These are phyloP conservation scores for Colossoma macropomum DNA, from an alignment of 2,113 vertebrate genomes.

Conservation along the genomic window DNA sequence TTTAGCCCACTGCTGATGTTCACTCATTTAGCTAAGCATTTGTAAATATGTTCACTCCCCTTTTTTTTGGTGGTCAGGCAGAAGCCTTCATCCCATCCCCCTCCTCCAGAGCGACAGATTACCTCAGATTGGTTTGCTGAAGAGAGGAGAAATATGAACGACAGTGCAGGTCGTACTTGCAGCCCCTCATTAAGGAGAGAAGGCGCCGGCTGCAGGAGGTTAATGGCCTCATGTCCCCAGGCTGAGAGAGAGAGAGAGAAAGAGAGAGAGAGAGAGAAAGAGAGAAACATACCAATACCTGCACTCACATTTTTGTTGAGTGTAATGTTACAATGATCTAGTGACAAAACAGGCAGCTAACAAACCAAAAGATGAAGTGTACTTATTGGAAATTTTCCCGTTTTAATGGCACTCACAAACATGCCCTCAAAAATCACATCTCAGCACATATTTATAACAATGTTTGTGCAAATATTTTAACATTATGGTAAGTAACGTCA, in stretches of 20 bases:
- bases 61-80: neutral
- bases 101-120: slow-evolving; percentile 45
- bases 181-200: slow-evolving; percentile 61
- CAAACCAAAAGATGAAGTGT: neutral
- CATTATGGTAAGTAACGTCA: neutral
- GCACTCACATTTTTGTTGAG: slow-evolving; percentile 17
- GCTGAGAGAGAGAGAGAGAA: slow-evolving; percentile 52
- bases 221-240: slow-evolving; percentile 64
- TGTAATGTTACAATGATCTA: neutral
- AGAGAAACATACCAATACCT: slow-evolving; percentile 37
- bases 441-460: neutral
- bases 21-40: too few species aligned
- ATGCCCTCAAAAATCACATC: neutral
- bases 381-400: neutral
- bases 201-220: slow-evolving; percentile 57
- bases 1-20: neutral
- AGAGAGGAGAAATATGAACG: slow-evolving; percentile 61
- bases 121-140: slow-evolving; percentile 48
- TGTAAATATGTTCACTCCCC: neutral
- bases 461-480: neutral
- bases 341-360: neutral
- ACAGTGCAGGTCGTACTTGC: slow-evolving; percentile 51
- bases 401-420: neutral
- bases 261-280: slow-evolving; percentile 47
- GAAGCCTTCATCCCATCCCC: slow-evolving; percentile 22